A percentile compares a stretch with the other conserved stretches of the same genome.
Evolutionary conservation across 2,113 vertebrate species (phyloP).

Genomic region (Phaethon lepturus): DNA sequence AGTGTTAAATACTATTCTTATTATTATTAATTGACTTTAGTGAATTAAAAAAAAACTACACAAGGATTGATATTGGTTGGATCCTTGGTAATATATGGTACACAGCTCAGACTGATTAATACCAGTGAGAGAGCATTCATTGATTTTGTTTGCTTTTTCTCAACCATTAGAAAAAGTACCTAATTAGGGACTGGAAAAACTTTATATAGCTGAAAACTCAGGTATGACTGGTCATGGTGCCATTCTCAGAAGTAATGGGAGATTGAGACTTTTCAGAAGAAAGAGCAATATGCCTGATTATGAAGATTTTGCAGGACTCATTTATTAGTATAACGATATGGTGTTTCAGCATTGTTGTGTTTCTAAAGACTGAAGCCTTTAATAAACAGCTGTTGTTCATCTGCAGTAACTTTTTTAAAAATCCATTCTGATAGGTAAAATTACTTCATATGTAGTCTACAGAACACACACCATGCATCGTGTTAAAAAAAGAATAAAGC

Average conservation of each 20-base stretch:
- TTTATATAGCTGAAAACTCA: neutral
- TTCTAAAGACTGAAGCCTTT: neutral
- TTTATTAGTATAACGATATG: fast-evolving
- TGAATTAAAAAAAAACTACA: neutral
- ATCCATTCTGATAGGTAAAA: neutral
- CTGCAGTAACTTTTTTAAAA: neutral
- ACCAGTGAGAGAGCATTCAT: neutral
- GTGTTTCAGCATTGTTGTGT: neutral
- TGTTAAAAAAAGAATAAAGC: constrained; percentile 54
- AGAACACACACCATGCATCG: neutral
- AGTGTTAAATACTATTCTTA: neutral
- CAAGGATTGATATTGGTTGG: neutral
- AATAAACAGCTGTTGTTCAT: neutral
- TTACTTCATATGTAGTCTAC: neutral
- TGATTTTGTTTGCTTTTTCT: neutral
- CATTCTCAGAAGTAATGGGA: neutral
- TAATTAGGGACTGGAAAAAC: neutral
- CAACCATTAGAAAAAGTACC: neutral
- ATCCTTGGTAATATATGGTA: neutral
- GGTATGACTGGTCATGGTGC: neutral
- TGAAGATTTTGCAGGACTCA: neutral
- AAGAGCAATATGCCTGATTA: neutral
- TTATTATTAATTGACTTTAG: neutral
- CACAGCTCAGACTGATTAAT: neutral
- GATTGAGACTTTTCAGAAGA: neutral